A percentile compares a stretch with the other conserved stretches of the same genome.
Evolutionary conservation across 2,888 invertebrate species (phyloP).

Genomic region (Achlya flavicornis): DNA sequence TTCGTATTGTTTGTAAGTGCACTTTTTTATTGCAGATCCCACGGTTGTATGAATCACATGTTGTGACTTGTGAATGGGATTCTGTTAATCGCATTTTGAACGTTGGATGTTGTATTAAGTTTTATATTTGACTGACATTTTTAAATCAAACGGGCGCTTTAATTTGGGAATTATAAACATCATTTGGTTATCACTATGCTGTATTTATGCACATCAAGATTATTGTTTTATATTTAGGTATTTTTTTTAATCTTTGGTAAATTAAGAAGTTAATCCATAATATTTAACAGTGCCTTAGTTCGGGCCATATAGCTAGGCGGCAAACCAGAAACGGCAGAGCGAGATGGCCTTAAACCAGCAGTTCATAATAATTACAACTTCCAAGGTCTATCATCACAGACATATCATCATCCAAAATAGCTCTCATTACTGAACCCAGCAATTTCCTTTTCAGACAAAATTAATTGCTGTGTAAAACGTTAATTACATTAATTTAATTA

Average conservation of each 20-base stretch:
- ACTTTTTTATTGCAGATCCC: slow-evolving; percentile 45
- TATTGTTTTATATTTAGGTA: no score
- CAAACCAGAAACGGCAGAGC: no score
- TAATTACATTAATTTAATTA: slow-evolving; percentile 6
- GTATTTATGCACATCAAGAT: no score
- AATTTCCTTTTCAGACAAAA: slow-evolving; percentile 1
- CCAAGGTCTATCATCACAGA: slow-evolving; percentile 2
- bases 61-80: slow-evolving; percentile 22
- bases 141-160: no score
- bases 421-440: neutral
- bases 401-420: neutral
- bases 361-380: neutral
- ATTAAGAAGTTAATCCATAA: no score
- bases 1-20: slow-evolving; percentile 46
- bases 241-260: no score
- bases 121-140: no score
- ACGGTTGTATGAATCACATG: slow-evolving; percentile 30
- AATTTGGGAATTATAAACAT: no score
- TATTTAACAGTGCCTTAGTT: no score
- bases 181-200: no score
- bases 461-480: slow-evolving; percentile 6
- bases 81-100: neutral
- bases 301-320: no score
- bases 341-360: neutral
- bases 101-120: no score